Evolutionary conservation across 2,888 invertebrate genomes (phyloP).

Genomic region (Mimumesa dahlbomi): DNA sequence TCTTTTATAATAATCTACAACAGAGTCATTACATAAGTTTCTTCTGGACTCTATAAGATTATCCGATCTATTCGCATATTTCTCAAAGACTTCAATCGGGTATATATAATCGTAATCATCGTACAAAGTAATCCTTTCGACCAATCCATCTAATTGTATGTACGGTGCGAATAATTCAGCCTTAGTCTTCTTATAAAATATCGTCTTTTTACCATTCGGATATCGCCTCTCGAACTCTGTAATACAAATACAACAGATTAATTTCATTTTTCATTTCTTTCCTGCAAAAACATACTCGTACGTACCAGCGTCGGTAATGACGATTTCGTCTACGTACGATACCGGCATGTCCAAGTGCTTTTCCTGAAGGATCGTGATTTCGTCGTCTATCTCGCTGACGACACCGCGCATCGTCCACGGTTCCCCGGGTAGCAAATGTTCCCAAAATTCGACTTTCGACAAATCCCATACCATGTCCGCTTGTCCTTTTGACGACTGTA

Average conservation of each 20-base stretch:
- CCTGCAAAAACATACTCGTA: not conserved
- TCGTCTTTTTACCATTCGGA: slow-evolving; percentile 86
- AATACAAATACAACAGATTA: too few relatives aligned
- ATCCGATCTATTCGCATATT: slow-evolving; percentile 84
- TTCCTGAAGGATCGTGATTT: slow-evolving; percentile 75
- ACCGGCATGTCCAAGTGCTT: slow-evolving; percentile 89
- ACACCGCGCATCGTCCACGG: slow-evolving; percentile 82
- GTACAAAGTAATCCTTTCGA: slow-evolving; percentile 84
- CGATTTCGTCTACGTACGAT: slow-evolving; percentile 88
- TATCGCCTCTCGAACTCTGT: slow-evolving; percentile 87
- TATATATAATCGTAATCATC: slow-evolving; percentile 83
- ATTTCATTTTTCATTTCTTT: too few relatives aligned
- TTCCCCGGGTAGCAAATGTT: slow-evolving; percentile 88
- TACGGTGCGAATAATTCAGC: slow-evolving; percentile 91
- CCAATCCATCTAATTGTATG: slow-evolving; percentile 86
- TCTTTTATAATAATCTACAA: slow-evolving; percentile 83
- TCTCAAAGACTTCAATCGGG: slow-evolving; percentile 73
- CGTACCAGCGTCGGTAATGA: slow-evolving; percentile 78
- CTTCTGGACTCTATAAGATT: slow-evolving; percentile 82
- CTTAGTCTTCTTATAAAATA: slow-evolving; percentile 87
- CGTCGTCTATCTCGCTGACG: slow-evolving; percentile 81
- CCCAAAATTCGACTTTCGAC: slow-evolving; percentile 84
- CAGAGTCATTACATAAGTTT: slow-evolving; percentile 76
- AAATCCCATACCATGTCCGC: slow-evolving; percentile 85
- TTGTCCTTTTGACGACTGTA: slow-evolving; percentile 83